A percentile compares a stretch with the other conserved stretches of the same genome.
phyloP scores from a whole-genome alignment of 2,888 invertebrate species.

The Abrostola triplasia region DNA sequence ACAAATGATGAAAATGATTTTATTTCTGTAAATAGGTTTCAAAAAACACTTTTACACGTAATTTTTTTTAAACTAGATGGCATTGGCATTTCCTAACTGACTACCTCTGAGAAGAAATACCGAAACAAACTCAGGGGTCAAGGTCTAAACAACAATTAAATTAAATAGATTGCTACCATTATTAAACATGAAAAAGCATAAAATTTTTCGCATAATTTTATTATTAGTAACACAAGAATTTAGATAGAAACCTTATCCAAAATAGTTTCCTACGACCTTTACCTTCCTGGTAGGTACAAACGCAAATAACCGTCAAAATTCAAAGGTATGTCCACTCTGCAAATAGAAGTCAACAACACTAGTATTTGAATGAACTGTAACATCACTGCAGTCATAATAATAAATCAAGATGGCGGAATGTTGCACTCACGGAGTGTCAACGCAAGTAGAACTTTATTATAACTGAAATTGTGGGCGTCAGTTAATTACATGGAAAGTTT shows the following conservation, averaged over 20 bases:
- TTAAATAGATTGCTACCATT: too few species aligned
- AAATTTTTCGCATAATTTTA: too few species aligned
- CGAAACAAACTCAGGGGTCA: too few species aligned
- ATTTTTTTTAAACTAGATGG: too few species aligned
- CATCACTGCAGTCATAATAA: slow-evolving; percentile 26
- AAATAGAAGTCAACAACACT: neutral
- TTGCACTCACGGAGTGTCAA: slow-evolving; percentile 39
- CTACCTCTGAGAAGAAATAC: too few species aligned
- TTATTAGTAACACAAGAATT: neutral
- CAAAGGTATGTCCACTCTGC: neutral
- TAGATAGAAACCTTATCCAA: neutral
- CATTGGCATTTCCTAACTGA: too few species aligned
- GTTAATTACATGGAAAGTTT: slow-evolving; percentile 36
- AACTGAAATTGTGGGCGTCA: slow-evolving; percentile 26
- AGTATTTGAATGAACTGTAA: neutral
- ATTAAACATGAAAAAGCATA: too few species aligned
- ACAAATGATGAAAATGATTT: too few species aligned
- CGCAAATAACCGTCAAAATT: neutral
- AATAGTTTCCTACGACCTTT: neutral
- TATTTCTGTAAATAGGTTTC: too few species aligned
- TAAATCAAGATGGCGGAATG: slow-evolving; percentile 44
- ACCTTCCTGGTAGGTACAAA: neutral
- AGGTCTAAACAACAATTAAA: too few species aligned
- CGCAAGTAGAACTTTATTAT: slow-evolving; percentile 24
- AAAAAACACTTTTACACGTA: too few species aligned